Conservation (phyloP, 2,888 invertebrate species). For the Clanis bilineata region DNA sequence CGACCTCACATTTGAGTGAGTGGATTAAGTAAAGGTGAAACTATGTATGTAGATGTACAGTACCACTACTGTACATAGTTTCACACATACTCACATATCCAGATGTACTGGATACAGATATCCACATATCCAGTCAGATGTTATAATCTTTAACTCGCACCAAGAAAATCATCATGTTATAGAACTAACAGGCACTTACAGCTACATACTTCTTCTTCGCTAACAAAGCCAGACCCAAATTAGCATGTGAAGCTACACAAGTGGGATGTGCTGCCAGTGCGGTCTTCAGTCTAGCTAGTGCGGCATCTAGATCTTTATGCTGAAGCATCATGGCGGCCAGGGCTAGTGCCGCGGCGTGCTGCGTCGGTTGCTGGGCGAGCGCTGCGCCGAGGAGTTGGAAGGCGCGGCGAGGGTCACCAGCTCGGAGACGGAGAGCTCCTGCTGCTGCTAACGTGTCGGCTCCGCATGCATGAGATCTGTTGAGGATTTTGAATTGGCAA, state of each 20-base stretch:
- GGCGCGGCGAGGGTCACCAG: slow-evolving; percentile 73
- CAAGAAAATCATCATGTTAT: no score
- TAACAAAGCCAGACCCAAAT: slow-evolving; percentile 67
- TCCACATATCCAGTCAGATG: no score
- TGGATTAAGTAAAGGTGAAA: no score
- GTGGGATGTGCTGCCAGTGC: slow-evolving; percentile 68
- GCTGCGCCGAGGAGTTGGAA: slow-evolving; percentile 81
- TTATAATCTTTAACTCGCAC: no score
- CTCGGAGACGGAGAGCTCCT: slow-evolving; percentile 72
- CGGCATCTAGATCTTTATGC: slow-evolving; percentile 74
- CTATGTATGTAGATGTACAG: no score
- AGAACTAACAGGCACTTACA: slow-evolving; percentile 44
- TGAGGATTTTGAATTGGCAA: neutral
- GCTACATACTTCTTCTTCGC: slow-evolving; percentile 73
- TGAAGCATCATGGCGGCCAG: slow-evolving; percentile 80
- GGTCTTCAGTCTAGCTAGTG: slow-evolving; percentile 72
- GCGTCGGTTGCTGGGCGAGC: slow-evolving; percentile 69
- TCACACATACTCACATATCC: no score
- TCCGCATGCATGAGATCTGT: slow-evolving; percentile 63
- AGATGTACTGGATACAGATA: no score
- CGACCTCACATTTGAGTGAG: no score
- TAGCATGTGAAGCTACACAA: slow-evolving; percentile 71
- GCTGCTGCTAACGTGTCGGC: slow-evolving; percentile 79
- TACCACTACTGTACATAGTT: no score
- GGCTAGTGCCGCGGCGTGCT: slow-evolving; percentile 75